These are phyloP conservation scores for Adrianichthys oophorus DNA, from an alignment of 2,797 vertebrate species.

Conservation along the genomic window DNA sequence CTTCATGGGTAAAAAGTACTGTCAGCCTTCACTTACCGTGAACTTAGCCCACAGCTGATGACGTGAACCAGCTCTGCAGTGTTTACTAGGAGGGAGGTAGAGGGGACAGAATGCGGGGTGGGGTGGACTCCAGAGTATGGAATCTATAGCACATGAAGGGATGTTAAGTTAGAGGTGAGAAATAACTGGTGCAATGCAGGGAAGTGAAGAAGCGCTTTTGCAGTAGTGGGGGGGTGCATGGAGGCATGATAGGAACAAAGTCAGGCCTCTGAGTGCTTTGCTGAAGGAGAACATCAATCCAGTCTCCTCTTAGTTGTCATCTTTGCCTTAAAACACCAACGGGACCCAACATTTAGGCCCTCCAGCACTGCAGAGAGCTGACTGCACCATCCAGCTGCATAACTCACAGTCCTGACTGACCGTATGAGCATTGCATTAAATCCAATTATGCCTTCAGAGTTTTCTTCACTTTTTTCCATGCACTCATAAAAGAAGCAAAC, in stretches of 20 bases:
- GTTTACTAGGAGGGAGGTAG: conserved; percentile 32
- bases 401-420: conserved; percentile 40
- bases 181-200: conserved; percentile 80
- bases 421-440: conserved; percentile 41
- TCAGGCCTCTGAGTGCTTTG: conserved; percentile 70
- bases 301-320: conserved; percentile 64
- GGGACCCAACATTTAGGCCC: conserved; percentile 34
- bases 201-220: conserved; percentile 57
- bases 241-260: conserved; percentile 23
- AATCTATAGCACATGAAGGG: conserved; percentile 60
- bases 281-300: conserved; percentile 68
- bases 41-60: conserved; percentile 31
- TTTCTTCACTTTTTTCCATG: conserved; percentile 40
- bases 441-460: conserved; percentile 29
- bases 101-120: conserved; percentile 16
- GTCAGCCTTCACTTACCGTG: conserved; percentile 31
- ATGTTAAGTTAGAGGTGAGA: conserved; percentile 69
- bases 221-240: not conserved
- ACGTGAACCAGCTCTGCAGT: conserved; percentile 42
- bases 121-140: conserved; percentile 33
- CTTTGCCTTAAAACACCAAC: conserved; percentile 42
- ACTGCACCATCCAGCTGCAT: conserved; percentile 25
- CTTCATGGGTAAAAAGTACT: conserved; percentile 3
- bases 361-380: conserved; percentile 25
- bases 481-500: conserved; percentile 21